Base-by-base conservation (phyloP, 2,888 invertebrate species). In the Heliconius ethilla region DNA sequence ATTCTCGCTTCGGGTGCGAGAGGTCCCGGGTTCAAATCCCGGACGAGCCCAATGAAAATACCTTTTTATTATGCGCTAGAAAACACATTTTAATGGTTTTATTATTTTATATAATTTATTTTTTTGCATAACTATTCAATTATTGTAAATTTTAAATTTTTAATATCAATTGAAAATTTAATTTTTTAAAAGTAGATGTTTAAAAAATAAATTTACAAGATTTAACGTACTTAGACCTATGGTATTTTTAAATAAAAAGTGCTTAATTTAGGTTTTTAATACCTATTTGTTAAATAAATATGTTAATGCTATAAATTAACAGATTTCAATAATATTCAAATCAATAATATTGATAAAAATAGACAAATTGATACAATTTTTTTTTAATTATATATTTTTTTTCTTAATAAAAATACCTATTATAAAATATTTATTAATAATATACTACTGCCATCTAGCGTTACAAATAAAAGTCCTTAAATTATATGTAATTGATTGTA, bases 21-120 rank as follows among this genome's bases (percentile, higher is more conserved):
- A 94, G 94, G 94, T 94, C 94, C 94, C 93, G 94, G 94, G 95
- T 94, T 95, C 94, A 94, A 95, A 94, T 95, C 94, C 94, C 94
- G 94, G 94, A 94, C 94, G 94, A 94, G 94, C 94, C 94, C 94
- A 87, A 70, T 10, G 81, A 82, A n/a, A n/a, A 0, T 2, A n/a
- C 63, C 70, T 75, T 80, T 70, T 45, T 66, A 59, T 33, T 65
- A 29, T 40, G 25, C n/a, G 11, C n/a, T 55, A 22, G 81, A 83
- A 18, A 37, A 0, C 5, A 33, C 72, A 65, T 75, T 80, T 70
- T 45, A 59, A 10, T 62, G 5, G 13, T 25, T 25, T 27, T 15
- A 15, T 27, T 25, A 5, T 15, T 63, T 63, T 25, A 6, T 6
- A 63, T 25, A 63, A 15, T 1, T 45, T 13, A 27, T 63, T 63